Conservation (phyloP, 2,888 invertebrate genomes). For the Argyresthia albistria region DNA sequence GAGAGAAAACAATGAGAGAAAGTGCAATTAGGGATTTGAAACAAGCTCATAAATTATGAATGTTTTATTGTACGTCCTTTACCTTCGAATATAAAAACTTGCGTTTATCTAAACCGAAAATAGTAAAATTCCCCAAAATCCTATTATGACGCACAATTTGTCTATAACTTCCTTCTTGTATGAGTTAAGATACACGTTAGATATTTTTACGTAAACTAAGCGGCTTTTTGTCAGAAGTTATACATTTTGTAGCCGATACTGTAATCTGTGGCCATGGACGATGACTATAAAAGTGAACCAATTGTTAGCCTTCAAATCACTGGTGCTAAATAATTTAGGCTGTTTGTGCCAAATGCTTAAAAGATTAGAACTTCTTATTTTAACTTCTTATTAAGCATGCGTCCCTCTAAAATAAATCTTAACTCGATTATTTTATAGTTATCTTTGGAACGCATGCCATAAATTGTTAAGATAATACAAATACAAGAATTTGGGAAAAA, state of each 20-base stretch:
- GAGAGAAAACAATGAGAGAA: no score
- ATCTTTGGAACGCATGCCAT: no score
- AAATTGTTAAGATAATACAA: slow-evolving; percentile 9
- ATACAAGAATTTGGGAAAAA: slow-evolving; percentile 11
- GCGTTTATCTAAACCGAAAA: slow-evolving; percentile 36
- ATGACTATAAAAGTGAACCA: no score
- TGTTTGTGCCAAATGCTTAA: slow-evolving; percentile 9
- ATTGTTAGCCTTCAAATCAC: slow-evolving; percentile 2
- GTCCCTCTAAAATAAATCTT: neutral
- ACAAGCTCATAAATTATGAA: neutral
- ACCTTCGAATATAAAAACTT: slow-evolving; percentile 12
- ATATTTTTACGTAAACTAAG: neutral
- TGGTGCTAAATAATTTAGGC: slow-evolving; percentile 15
- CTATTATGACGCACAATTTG: slow-evolving; percentile 32
- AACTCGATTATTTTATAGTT: no score
- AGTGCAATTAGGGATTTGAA: neutral
- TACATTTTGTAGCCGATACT: no score
- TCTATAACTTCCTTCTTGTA: neutral
- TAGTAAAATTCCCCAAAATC: slow-evolving; percentile 32
- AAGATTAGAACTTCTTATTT: neutral
- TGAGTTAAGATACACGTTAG: neutral
- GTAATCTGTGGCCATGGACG: no score
- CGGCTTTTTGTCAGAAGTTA: neutral
- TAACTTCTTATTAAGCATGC: neutral
- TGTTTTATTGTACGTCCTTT: slow-evolving; percentile 3